Evolutionary conservation across 2,113 vertebrate species (phyloP), one percentile per base, ranked within the genome.

Genomic region (Cacatua alba): DNA sequence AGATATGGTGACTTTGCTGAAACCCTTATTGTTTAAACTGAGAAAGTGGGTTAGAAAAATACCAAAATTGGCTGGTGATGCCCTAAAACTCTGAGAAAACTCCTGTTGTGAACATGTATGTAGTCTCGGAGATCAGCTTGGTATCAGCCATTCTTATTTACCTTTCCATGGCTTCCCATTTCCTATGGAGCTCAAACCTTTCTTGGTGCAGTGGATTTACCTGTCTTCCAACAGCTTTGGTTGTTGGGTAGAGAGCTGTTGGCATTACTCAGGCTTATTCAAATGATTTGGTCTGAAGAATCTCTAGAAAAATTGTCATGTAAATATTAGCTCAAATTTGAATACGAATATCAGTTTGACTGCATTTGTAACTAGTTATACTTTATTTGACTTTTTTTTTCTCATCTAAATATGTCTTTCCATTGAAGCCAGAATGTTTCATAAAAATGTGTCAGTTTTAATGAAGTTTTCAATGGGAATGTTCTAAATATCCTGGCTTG

Each of bases 351-450:
- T 87, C 43, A 25, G 10, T 84, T 92, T 89, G 48, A 89, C 83
- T 81, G 29, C 14, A 82, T 89, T 94, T 92, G 72, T 89, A 89
- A 76, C 43, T 19, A 37, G 51, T 92, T 51, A 89, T 41, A 84
- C 18, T 91, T 80, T 57, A 69, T 78, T 39, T 88, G 39, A 91
- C 41, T 48, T 59, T 86, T 92, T 88, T 92, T 78, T 60, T 43
- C 35, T 82, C 60, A 48, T 95, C 83, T 96, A 96, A 97, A 97
- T 92, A 89, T 89, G 67, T 93, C 64, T 88, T 93, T 83, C 72
- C 33, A n/a, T 39, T 90, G 72, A 95, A 96, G 76, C 76, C 94
- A 96, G 88, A 96, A 92, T 90, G 62, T 89, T 92, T 90, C 77
- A 75, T 65, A 65, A 89, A 96, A 91, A 89, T 79, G 72, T 95